These are phyloP conservation scores for Iselma pallidipennis DNA, from an alignment of 2,888 invertebrate species.

Conservation along the genomic window DNA sequence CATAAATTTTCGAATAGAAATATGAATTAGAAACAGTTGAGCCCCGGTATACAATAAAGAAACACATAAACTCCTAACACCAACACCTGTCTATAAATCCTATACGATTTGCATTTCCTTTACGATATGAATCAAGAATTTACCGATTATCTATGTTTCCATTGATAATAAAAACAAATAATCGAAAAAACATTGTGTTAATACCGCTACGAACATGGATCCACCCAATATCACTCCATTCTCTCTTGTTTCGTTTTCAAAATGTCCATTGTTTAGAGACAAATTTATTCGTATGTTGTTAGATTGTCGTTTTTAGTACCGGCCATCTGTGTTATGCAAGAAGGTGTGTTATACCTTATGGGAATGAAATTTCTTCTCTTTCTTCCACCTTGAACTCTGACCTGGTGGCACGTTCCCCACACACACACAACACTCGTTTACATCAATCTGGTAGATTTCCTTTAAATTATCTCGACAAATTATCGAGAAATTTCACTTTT, in stretches of 20 bases:
- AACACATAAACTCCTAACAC: conserved; percentile 19
- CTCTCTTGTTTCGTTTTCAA: background rate
- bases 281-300: background rate
- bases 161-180: background rate
- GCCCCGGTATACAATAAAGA: conserved; percentile 18
- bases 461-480: background rate
- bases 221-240: background rate
- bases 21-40: conserved; percentile 24
- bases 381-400: conserved; percentile 30
- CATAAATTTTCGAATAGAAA: conserved; percentile 22
- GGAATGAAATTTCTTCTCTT: conserved; percentile 26
- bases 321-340: conserved; percentile 25
- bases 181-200: background rate
- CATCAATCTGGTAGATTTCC: background rate
- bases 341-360: conserved; percentile 25
- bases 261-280: too few species aligned
- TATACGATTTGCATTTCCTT: conserved; percentile 16
- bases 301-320: background rate
- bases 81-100: conserved; percentile 29
- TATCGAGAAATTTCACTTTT: background rate
- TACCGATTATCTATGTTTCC: background rate
- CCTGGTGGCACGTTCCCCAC: conserved; percentile 5
- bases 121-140: background rate
- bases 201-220: background rate
- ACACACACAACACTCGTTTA: background rate